Percentiles rank a stretch among this genome's conserved stretches.
Conservation (phyloP, 2,888 invertebrate species). For the Eristalis pertinax region DNA sequence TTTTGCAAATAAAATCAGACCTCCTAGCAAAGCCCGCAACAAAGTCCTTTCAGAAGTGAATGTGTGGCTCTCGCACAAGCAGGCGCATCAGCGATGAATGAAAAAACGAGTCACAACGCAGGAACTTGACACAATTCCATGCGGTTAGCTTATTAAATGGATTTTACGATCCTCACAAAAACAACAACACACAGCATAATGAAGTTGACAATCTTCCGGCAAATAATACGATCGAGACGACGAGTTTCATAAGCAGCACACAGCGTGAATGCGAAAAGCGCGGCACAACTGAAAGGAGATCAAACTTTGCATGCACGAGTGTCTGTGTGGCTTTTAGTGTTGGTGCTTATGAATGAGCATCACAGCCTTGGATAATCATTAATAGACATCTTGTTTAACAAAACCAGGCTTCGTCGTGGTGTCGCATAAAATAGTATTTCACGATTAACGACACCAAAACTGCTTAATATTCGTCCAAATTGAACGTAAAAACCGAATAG, state of each 20-base stretch:
- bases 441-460: not conserved
- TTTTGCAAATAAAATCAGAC: not conserved
- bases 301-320: not conserved
- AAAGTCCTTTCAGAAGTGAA: not conserved
- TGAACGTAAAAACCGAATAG: not conserved
- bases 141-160: not conserved
- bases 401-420: not conserved
- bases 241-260: not conserved
- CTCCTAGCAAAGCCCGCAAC: not conserved
- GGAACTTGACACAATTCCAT: not conserved
- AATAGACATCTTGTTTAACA: not conserved
- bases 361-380: not conserved
- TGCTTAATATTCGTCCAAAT: not conserved
- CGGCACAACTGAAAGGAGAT: not conserved
- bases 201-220: not conserved
- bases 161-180: not conserved
- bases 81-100: not conserved
- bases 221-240: not conserved
- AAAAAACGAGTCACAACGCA: not conserved
- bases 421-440: not conserved
- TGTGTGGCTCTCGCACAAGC: not conserved
- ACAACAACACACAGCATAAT: not conserved
- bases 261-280: not conserved
- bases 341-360: not conserved
- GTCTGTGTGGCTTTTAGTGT: not conserved